Evolutionary conservation across 2,113 vertebrate species (phyloP), one percentile per base, ranked within the genome.

Genomic region (Rhinichthys klamathensis): DNA sequence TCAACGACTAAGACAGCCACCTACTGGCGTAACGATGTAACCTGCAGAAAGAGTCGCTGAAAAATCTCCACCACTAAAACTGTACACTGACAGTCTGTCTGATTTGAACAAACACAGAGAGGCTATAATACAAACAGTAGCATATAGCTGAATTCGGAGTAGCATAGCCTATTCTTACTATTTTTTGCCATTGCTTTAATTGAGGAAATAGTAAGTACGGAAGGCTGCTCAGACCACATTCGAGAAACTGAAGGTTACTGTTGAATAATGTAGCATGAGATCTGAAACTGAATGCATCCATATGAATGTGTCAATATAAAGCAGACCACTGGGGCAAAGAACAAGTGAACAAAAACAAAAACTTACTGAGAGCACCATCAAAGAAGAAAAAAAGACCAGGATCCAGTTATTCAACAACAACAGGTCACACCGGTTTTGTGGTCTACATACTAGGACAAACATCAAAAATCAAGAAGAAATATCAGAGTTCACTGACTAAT

Each of bases 401-500:
- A 80, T 51, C 16, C 41, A 81, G 79, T 81, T 15, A 23, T 81
- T 56, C 51, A 38, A 35, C 72, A 23, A 82, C 44, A 16, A 56
- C 76, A 38, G 67, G 67, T 83, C 81, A 56, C 49, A 38, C 49
- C 12, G 23, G 49, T 72, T 82, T 54, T 25, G 30, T 83, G 21
- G 65, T n/a, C 6, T 25, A 54, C 49, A 56, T 2, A 38, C 30
- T 51, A 11, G 61, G 15, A 41, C 30, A 74, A 51, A 76, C 15
- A 21, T 75, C 44, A 75, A 74, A n/a, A 23, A 25, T 74, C n/a
- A 74, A 63, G 3, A 41, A 63, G 4, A 63, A 41, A 63, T 27
- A 18, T 9, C 58, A 18, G 6, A 30, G 10, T 44, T 60, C 56
- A 79, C n/a, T 3, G 7, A 49, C n/a, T 30, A 27, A 30, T 46